phyloP scores from a whole-genome alignment of 1,140 invertebrate genomes.

The Macrobrachium nipponense region DNA sequence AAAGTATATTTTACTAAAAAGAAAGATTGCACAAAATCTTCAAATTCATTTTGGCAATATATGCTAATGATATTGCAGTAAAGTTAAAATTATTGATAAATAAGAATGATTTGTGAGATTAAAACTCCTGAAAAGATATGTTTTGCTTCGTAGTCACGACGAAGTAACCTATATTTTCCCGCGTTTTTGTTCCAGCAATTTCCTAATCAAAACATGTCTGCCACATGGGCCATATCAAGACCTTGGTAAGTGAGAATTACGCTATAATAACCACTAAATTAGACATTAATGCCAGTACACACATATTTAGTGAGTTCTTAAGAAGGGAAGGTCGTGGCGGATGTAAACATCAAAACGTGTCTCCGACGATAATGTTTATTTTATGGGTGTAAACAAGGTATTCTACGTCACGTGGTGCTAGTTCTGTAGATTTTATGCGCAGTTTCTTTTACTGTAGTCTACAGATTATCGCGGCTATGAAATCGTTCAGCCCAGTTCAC shows the following conservation, averaged over 20 bases:
- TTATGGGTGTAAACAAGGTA: conserved; percentile 44
- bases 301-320: conserved; percentile 3
- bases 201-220: conserved; percentile 62
- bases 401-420: conserved; percentile 56
- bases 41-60: not conserved
- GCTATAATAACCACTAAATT: not conserved
- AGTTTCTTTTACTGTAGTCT: conserved; percentile 40
- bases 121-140: not conserved
- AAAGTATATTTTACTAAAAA: conserved; percentile 29
- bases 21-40: conserved; percentile 9
- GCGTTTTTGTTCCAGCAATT: conserved; percentile 61
- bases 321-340: not conserved
- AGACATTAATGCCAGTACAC: not conserved
- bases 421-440: conserved; percentile 56
- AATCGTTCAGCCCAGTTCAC: too few species aligned
- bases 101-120: not conserved
- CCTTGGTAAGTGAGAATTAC: conserved; percentile 43
- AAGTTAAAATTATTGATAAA: not conserved
- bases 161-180: conserved; percentile 62
- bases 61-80: not conserved
- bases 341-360: conserved; percentile 17
- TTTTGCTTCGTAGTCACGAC: conserved; percentile 30
- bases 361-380: conserved; percentile 12
- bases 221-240: conserved; percentile 54
- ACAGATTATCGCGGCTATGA: conserved; percentile 16